A percentile compares a stretch with the other conserved stretches of the same genome.
These are phyloP conservation scores for Myxocyprinus asiaticus DNA, from an alignment of 2,113 vertebrate species.

Conservation along the genomic window DNA sequence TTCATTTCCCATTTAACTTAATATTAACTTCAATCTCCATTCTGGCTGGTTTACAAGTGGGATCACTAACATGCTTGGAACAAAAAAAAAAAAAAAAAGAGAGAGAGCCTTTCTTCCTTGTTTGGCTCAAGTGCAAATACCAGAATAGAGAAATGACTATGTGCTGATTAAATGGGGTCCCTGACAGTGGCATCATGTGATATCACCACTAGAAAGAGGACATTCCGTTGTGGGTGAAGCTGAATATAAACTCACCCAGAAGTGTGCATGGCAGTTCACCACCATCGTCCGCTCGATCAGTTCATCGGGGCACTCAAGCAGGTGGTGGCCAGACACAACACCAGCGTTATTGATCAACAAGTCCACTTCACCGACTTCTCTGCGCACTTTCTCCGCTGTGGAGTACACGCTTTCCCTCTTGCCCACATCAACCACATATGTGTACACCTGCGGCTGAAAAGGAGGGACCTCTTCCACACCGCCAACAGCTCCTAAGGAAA, in stretches of 20 bases:
- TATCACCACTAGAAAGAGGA: no score
- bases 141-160: not conserved
- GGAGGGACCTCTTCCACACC: conserved; percentile 87
- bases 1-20: no score
- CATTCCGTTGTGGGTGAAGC: no score
- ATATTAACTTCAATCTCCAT: no score
- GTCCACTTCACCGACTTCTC: conserved; percentile 93
- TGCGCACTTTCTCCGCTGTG: conserved; percentile 89
- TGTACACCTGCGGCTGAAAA: conserved; percentile 93
- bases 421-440: conserved; percentile 94
- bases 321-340: conserved; percentile 95
- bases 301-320: conserved; percentile 97
- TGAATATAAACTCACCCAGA: conserved; percentile 86
- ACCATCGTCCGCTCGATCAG: conserved; percentile 99
- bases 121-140: not conserved
- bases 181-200: no score
- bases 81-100: not conserved
- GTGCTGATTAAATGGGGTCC: no score
- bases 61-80: not conserved
- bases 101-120: not conserved
- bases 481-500: conserved; percentile 70
- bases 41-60: not conserved
- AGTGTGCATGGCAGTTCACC: conserved; percentile 98
- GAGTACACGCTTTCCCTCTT: conserved; percentile 94
- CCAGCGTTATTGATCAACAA: conserved; percentile 98